Evolutionary conservation across 2,888 invertebrate species (phyloP).

Genomic region (Brachyptera putata): DNA sequence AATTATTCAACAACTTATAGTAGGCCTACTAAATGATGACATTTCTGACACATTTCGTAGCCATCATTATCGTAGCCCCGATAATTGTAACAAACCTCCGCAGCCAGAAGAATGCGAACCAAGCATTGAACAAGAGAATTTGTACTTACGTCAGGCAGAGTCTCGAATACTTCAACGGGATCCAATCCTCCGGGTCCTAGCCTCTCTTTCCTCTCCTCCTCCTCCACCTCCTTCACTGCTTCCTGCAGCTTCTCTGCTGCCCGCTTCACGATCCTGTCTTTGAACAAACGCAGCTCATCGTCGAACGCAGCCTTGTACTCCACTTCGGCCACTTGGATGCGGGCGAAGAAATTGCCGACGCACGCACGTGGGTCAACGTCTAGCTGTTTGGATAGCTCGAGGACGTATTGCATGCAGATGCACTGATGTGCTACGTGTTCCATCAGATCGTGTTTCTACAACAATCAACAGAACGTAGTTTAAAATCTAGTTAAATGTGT

Average conservation of each 20-base stretch:
- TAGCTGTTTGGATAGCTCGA: conserved; percentile 91
- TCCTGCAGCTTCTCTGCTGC: conserved; percentile 84
- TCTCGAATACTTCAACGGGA: conserved; percentile 93
- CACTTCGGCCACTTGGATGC: conserved; percentile 90
- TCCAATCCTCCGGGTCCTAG: conserved; percentile 98
- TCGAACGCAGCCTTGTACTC: conserved; percentile 92
- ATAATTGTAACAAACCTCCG: too few relatives aligned
- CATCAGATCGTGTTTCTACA: conserved; percentile 90
- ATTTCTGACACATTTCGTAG: too few relatives aligned
- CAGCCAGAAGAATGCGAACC: too few relatives aligned
- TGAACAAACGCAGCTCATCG: conserved; percentile 86
- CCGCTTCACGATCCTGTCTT: conserved; percentile 75
- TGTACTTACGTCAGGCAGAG: conserved; percentile 79
- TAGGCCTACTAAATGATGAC: too few relatives aligned
- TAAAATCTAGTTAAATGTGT: background rate
- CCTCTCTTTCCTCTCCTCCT: conserved; percentile 79
- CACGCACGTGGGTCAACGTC: conserved; percentile 90
- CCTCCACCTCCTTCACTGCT: conserved; percentile 77
- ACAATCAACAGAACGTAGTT: conserved; percentile 35
- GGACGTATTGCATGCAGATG: conserved; percentile 97
- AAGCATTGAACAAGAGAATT: too few relatives aligned
- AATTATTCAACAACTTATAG: too few relatives aligned
- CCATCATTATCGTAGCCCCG: too few relatives aligned
- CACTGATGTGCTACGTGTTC: conserved; percentile 95
- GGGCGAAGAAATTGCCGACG: conserved; percentile 82